A percentile compares a stretch with the other conserved stretches of the same genome.
phyloP scores from a whole-genome alignment of 2,888 invertebrate genomes.

The Protodeltote pygarga region DNA sequence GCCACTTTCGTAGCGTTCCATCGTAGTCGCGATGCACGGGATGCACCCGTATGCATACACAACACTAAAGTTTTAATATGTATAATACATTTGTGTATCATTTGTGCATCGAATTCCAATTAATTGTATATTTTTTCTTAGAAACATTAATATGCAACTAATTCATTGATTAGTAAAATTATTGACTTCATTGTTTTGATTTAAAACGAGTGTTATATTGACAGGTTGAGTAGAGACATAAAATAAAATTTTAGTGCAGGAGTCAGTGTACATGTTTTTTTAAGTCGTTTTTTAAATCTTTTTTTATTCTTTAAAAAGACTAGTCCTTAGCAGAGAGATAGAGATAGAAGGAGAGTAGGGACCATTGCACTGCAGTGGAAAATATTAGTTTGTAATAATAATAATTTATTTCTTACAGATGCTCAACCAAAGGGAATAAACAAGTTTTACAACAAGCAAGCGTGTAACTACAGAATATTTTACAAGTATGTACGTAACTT shows the following conservation, averaged over 20 bases:
- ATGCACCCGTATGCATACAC: slow-evolving; percentile 56
- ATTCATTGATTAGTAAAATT: slow-evolving; percentile 43
- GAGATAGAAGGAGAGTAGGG: neutral
- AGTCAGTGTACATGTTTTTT: neutral
- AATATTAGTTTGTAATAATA: too few relatives aligned
- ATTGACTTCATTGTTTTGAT: slow-evolving; percentile 36
- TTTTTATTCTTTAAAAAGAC: too few relatives aligned
- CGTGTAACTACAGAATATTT: slow-evolving; percentile 42
- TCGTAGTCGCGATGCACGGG: slow-evolving; percentile 49
- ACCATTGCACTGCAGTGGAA: too few relatives aligned
- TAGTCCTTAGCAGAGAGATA: too few relatives aligned
- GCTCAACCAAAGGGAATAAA: too few relatives aligned
- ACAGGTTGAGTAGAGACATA: slow-evolving; percentile 3
- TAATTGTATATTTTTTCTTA: slow-evolving; percentile 32
- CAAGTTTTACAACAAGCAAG: slow-evolving; percentile 23
- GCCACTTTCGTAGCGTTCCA: slow-evolving; percentile 60
- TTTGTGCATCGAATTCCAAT: slow-evolving; percentile 45
- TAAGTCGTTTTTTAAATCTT: neutral
- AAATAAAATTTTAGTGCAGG: too few relatives aligned
- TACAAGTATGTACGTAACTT: slow-evolving; percentile 57
- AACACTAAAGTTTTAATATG: slow-evolving; percentile 30
- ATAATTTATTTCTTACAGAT: too few relatives aligned
- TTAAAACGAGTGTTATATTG: slow-evolving; percentile 10
- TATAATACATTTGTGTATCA: slow-evolving; percentile 26
- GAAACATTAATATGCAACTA: slow-evolving; percentile 34